Evolutionary conservation across 2,797 vertebrate species (phyloP).

Genomic region (Myripristis murdjan): DNA sequence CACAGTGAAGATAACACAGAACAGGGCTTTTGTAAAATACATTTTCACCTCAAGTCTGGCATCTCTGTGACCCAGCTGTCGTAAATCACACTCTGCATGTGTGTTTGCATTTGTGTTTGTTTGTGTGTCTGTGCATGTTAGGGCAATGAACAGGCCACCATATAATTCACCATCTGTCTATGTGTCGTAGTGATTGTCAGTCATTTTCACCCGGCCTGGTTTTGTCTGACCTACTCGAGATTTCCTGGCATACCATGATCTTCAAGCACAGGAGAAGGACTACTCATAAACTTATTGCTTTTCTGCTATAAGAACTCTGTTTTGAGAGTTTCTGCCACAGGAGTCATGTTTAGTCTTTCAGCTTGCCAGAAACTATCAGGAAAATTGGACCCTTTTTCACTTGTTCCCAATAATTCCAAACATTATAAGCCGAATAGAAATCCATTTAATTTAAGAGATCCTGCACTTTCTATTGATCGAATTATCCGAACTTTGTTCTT

Average conservation of each 20-base stretch:
- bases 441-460: constrained; percentile 37
- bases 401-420: constrained; percentile 21
- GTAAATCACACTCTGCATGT: constrained; percentile 16
- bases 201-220: background rate
- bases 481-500: constrained; percentile 32
- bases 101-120: background rate
- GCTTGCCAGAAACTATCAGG: constrained; percentile 9
- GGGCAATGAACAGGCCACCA: background rate
- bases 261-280: background rate
- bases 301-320: background rate
- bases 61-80: background rate
- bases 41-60: constrained; percentile 5
- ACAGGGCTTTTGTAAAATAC: constrained; percentile 4
- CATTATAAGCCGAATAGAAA: constrained; percentile 26
- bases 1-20: background rate
- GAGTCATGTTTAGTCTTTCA: constrained; percentile 1
- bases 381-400: constrained; percentile 23
- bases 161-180: background rate
- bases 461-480: constrained; percentile 50
- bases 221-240: background rate
- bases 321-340: constrained; percentile 1
- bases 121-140: constrained; percentile 15
- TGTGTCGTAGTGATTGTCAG: background rate
- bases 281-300: background rate
- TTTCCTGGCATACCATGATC: background rate